Conservation (phyloP, 2,888 invertebrate species). For the Troides helena region DNA sequence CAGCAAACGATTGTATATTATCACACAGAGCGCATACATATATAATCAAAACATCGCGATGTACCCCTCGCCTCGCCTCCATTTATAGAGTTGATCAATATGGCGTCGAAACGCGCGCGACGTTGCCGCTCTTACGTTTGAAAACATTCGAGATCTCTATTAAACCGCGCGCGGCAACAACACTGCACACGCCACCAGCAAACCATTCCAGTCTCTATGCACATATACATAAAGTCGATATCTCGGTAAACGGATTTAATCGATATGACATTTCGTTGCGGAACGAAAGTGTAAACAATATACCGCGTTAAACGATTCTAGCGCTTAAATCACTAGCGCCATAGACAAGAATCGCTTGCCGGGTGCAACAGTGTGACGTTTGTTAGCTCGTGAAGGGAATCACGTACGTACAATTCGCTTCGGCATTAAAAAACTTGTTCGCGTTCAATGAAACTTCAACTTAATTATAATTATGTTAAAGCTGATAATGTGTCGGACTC, state of each 20-base stretch:
- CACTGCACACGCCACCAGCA: not conserved
- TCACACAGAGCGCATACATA: not conserved
- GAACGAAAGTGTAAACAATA: constrained; percentile 35
- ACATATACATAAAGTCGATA: not conserved
- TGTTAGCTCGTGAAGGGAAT: constrained; percentile 39
- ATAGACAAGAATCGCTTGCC: constrained; percentile 21
- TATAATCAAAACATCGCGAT: constrained; percentile 33
- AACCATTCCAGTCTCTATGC: constrained; percentile 13
- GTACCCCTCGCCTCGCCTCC: constrained; percentile 44
- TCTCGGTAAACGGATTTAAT: constrained; percentile 1
- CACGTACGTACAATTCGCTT: constrained; percentile 37
- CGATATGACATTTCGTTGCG: constrained; percentile 35
- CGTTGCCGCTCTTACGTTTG: constrained; percentile 56
- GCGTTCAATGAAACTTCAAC: not conserved
- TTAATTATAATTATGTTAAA: not conserved
- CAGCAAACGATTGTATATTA: not conserved
- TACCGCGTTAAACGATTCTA: constrained; percentile 7
- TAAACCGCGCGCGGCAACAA: not conserved
- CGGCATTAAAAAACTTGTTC: not conserved
- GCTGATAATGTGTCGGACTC: not conserved
- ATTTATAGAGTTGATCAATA: constrained; percentile 66
- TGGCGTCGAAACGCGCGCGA: constrained; percentile 41
- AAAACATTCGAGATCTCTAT: constrained; percentile 44
- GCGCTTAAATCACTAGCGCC: accelerated
- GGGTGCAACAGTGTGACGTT: constrained; percentile 24